Conservation (phyloP, 2,113 vertebrate species). For the Steatornis caripensis region DNA sequence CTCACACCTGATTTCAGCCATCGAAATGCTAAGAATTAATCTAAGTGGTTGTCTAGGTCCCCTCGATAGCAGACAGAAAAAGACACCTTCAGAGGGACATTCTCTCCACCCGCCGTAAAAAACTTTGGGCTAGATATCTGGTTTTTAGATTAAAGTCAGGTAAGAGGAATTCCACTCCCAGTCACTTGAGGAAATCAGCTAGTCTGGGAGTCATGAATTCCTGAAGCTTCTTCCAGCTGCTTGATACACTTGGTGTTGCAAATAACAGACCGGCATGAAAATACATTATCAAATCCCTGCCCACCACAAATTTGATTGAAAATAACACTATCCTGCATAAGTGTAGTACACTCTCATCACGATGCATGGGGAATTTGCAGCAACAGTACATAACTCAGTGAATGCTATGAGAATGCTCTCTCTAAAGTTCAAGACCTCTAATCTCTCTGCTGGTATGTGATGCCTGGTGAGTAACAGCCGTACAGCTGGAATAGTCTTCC, state of each 20-base stretch:
- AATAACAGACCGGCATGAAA: not conserved
- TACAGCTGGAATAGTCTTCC: not conserved
- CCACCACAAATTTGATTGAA: not conserved
- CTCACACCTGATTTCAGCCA: not conserved
- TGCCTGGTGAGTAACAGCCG: not conserved
- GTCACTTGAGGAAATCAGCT: not conserved
- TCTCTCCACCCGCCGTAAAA: not conserved
- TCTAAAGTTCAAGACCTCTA: slow-evolving; percentile 3
- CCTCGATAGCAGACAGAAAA: not conserved
- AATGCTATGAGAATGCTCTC: not conserved
- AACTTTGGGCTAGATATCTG: not conserved
- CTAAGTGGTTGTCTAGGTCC: not conserved
- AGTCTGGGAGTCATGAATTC: not conserved
- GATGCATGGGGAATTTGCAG: not conserved
- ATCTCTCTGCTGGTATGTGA: not conserved
- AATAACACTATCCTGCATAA: not conserved
- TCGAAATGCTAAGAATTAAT: not conserved
- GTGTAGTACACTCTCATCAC: not conserved
- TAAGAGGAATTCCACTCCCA: not conserved
- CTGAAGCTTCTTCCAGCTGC: not conserved
- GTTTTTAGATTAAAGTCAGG: not conserved
- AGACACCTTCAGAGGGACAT: not conserved
- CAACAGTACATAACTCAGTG: not conserved
- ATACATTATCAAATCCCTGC: not conserved
- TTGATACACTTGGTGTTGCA: not conserved